A percentile compares a stretch with the other conserved stretches of the same genome.
Conservation (phyloP, 2,797 vertebrate species). For the Bryconaethiops microstoma region DNA sequence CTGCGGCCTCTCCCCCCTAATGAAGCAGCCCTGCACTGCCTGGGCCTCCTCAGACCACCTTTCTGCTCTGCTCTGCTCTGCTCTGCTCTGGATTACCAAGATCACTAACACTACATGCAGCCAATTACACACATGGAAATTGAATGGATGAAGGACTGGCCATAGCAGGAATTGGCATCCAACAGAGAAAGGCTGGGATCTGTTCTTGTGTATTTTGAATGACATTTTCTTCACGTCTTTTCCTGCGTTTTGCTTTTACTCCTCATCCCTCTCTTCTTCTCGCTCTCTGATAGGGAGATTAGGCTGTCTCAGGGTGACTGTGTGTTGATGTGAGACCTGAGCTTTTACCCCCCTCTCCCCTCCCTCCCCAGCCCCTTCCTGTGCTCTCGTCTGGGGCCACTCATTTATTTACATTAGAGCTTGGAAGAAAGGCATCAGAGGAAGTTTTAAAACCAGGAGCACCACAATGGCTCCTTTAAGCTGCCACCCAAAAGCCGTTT, state of each 20-base stretch:
- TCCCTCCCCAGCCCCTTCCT: slow-evolving; percentile 51
- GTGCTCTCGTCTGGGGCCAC: slow-evolving; percentile 59
- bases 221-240: slow-evolving; percentile 17
- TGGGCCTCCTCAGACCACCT: slow-evolving; percentile 38
- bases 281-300: slow-evolving; percentile 43
- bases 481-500: slow-evolving; percentile 74
- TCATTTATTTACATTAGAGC: slow-evolving; percentile 78
- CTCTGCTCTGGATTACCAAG: slow-evolving; percentile 57
- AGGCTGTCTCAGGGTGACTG: slow-evolving; percentile 47
- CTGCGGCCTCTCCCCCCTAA: slow-evolving; percentile 41
- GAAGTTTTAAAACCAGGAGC: slow-evolving; percentile 73
- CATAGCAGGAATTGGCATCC: slow-evolving; percentile 52
- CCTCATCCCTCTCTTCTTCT: slow-evolving; percentile 23
- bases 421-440: slow-evolving; percentile 73
- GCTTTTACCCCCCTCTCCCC: slow-evolving; percentile 35
- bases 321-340: slow-evolving; percentile 51
- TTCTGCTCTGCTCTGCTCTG: slow-evolving; percentile 54
- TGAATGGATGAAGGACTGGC: slow-evolving; percentile 58
- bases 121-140: slow-evolving; percentile 63
- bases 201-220: slow-evolving; percentile 25
- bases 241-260: slow-evolving; percentile 49
- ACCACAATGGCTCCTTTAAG: slow-evolving; percentile 79
- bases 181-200: slow-evolving; percentile 46
- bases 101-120: slow-evolving; percentile 61
- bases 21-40: slow-evolving; percentile 41